Base-by-base conservation (phyloP, 92 coral and sea anemone genomes). In the Micromussa lordhowensis region DNA sequence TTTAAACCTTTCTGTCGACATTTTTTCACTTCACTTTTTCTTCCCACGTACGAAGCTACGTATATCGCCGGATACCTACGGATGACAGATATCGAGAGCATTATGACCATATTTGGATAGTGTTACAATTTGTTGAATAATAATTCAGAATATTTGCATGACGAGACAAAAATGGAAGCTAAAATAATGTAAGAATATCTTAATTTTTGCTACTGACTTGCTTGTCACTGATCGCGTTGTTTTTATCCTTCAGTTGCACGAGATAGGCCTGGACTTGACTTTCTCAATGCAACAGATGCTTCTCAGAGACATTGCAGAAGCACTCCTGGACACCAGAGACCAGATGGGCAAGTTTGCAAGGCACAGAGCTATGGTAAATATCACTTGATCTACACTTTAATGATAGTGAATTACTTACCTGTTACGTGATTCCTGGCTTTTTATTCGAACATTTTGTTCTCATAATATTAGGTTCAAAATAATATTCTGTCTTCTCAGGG, bases 251-350 rank as follows among this genome's bases (percentile, higher is more conserved):
- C 76, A 97, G 99, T 91, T 95, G 38, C 92, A 94, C 61, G 99
- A 97, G 77, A 94, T 94, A 44, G 99, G 99, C 18, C 85, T 97
- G 84, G 99, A 97, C 59, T 89, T 97, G 84, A 97, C 95, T 84
- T 97, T 97, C 87, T 97, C 99, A 64, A 97, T 97, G 98, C 98
- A 92, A 85, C 94, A 97, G 57, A 97, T 97, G 99, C 91, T 97
- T 53, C 89, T 94, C 38, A 92, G 91, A 78, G 96, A 95, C 76
- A 90, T 97, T 48, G 92, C 86, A 91, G 97, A 94, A 73, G 99
- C 98, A 68, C 78, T 97, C 58, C 92, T 95, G 84, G 99, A 97
- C 93, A 94, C 97, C 81, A 91, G 98, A 80, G 98, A 96, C 77
- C 99, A 92, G 92, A 86, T 95, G 83, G 97, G 93, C 24, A 98